A percentile compares a stretch with the other conserved stretches of the same genome.
These are phyloP conservation scores for Athene cunicularia DNA, from an alignment of 2,113 vertebrate genomes.

Conservation along the genomic window DNA sequence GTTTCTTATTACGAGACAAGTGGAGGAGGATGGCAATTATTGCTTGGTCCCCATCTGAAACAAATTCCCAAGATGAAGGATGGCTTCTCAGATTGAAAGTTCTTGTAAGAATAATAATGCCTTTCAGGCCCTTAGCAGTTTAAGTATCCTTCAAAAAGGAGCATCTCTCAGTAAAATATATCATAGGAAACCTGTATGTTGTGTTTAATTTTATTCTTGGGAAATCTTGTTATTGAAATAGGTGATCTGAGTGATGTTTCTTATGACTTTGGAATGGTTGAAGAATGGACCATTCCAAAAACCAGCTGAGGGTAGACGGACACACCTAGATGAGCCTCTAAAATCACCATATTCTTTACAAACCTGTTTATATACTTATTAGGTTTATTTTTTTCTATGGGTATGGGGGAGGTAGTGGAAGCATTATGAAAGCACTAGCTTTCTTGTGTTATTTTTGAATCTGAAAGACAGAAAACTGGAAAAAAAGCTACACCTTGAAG, in stretches of 20 bases:
- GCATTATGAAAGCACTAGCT: background rate
- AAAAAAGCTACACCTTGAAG: background rate
- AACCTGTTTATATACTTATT: background rate
- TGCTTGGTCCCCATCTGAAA: conserved; percentile 49
- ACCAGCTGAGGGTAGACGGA: background rate
- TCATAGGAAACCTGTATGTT: background rate
- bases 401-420: background rate
- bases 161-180: background rate
- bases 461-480: background rate
- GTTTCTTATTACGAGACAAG: conserved; percentile 55
- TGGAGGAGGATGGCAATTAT: background rate
- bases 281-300: background rate
- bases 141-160: conserved; percentile 2
- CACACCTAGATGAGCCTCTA: background rate
- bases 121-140: conserved; percentile 34
- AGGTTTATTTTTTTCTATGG: background rate
- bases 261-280: background rate
- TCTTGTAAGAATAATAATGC: conserved; percentile 48
- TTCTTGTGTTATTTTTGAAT: background rate
- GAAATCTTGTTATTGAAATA: background rate
- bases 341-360: background rate
- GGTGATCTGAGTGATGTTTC: background rate
- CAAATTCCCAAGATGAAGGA: conserved; percentile 60
- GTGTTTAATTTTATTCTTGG: background rate
- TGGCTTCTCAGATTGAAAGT: conserved; percentile 32